Evolutionary conservation across 2,888 invertebrate genomes (phyloP).

Genomic region (Nasonovia ribisnigri): DNA sequence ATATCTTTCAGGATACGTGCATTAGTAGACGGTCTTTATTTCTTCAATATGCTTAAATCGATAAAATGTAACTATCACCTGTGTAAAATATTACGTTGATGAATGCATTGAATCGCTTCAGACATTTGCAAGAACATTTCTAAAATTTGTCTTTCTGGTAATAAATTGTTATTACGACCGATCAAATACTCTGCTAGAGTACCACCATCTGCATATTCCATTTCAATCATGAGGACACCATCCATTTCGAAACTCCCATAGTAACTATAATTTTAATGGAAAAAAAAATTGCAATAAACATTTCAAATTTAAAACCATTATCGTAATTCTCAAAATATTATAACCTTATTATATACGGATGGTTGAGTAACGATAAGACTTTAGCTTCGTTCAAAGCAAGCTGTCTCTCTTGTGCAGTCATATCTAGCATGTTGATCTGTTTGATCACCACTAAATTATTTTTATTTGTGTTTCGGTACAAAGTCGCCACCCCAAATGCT

Average conservation of each 20-base stretch:
- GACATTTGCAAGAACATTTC: slow-evolving; percentile 78
- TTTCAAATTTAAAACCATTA: not conserved
- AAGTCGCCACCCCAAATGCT: slow-evolving; percentile 81
- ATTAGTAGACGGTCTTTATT: not conserved
- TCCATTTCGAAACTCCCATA: slow-evolving; percentile 81
- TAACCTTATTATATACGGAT: slow-evolving; percentile 79
- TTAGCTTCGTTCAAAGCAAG: slow-evolving; percentile 80
- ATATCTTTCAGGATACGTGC: too few relatives aligned
- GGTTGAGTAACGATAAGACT: slow-evolving; percentile 79
- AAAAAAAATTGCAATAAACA: not conserved
- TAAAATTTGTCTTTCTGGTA: slow-evolving; percentile 77
- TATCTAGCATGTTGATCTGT: slow-evolving; percentile 79
- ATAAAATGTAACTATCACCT: slow-evolving; percentile 70
- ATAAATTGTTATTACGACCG: slow-evolving; percentile 71
- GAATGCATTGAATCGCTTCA: slow-evolving; percentile 79
- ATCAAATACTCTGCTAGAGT: slow-evolving; percentile 78
- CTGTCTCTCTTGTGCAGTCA: slow-evolving; percentile 77
- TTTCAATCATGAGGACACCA: slow-evolving; percentile 80
- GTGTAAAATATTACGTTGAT: slow-evolving; percentile 77
- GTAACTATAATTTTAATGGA: slow-evolving; percentile 72
- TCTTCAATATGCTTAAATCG: not conserved
- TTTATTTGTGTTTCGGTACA: slow-evolving; percentile 77
- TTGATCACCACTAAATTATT: slow-evolving; percentile 80
- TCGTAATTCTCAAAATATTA: slow-evolving; percentile 60
- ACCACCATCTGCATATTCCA: slow-evolving; percentile 85